Evolutionary conservation across 2,888 invertebrate genomes (phyloP).

Genomic region (Microctonus aethiopoides): DNA sequence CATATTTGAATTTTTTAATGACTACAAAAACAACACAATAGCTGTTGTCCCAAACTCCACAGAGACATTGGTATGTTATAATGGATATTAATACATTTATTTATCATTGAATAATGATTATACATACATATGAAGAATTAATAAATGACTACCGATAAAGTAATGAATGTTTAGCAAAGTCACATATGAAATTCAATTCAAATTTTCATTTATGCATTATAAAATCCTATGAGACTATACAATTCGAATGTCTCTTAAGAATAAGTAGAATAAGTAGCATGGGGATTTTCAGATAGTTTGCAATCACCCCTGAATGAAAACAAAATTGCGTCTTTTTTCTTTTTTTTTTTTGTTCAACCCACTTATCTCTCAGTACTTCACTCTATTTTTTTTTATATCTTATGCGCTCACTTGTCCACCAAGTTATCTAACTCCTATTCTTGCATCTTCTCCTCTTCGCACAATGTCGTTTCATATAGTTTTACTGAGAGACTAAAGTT

Average conservation of each 20-base stretch:
- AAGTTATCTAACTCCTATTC: slow-evolving; percentile 2
- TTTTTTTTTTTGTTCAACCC: not conserved
- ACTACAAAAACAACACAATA: slow-evolving; percentile 73
- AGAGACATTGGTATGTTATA: slow-evolving; percentile 67
- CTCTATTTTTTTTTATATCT: not conserved
- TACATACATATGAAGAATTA: not conserved
- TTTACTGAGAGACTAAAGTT: slow-evolving; percentile 8
- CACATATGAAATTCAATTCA: not conserved
- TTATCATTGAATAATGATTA: not conserved
- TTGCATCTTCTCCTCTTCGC: slow-evolving; percentile 5
- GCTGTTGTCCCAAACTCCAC: slow-evolving; percentile 77
- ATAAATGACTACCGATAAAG: not conserved
- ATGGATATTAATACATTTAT: not conserved
- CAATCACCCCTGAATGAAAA: slow-evolving; percentile 10
- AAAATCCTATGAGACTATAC: not conserved
- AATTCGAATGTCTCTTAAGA: slow-evolving; percentile 27
- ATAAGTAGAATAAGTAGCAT: slow-evolving; percentile 32
- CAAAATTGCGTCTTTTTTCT: not conserved
- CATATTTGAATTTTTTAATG: slow-evolving; percentile 70
- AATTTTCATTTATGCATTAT: not conserved
- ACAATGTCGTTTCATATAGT: not conserved
- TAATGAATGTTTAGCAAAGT: not conserved
- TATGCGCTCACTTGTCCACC: not conserved
- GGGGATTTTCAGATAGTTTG: slow-evolving; percentile 32
- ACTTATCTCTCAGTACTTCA: not conserved